Base-by-base conservation (phyloP, 2,888 invertebrate species). In the Andrena dorsata region DNA sequence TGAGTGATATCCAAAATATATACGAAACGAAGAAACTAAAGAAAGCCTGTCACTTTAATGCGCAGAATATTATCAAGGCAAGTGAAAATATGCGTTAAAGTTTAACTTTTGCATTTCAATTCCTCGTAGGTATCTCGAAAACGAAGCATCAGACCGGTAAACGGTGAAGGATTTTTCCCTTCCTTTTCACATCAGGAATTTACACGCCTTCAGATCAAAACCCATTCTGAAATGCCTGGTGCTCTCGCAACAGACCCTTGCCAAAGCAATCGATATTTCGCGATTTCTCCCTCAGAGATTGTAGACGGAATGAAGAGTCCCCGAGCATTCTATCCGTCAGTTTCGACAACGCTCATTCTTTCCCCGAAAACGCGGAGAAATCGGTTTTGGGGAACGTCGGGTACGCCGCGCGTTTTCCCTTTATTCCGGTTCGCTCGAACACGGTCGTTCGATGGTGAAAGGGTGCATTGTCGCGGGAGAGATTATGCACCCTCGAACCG, bases 401-500 rank as follows among this genome's bases (percentile, higher is more conserved):
- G 16, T n/a, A 26, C 41, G 35, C 5, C 20, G 58, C 30, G 47
- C 30, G 47, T 60, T 65, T 81, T 35, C 56, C 28, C 61, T 35
- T 74, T 49, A 60, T 61, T 56, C 70, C 30, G 23, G 10, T 6
- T 58, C 58, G 51, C 69, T 78, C 69, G 73, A 70, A 35, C 60
- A 32, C 10, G 49, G 66, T 56, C 66, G 56, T 56, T 4, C 4
- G 66, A 66, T 23, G 65, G 35, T 75, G 80, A 82, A 80, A 82
- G n/a, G 80, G 80, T 71, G 74, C 80, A 82, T 71, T 80, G 80
- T 71, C 80, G 66, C 70, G 80, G 66, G 66, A 80, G 74, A 82
- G 82, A 82, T 82, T 76, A 76, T 61, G 64, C 79, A 66, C 53
- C 64, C 51, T 56, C 47, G 70, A 79, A 79, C 73, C 66, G 70